phyloP scores from a whole-genome alignment of 2,797 vertebrate species.

The Poecile montanus region DNA sequence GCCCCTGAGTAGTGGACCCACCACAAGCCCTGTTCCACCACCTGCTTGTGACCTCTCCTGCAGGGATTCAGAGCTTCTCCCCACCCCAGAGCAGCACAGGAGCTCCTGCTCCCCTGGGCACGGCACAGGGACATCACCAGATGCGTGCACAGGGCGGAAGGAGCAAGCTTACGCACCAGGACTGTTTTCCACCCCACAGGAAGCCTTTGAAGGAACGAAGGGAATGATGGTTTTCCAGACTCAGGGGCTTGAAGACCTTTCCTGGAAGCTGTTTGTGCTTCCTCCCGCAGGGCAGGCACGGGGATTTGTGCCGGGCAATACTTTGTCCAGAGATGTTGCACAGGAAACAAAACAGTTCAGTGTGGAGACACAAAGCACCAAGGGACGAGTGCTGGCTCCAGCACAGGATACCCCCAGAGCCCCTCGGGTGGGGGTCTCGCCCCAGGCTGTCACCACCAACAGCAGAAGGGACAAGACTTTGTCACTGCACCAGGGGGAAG shows the following conservation, averaged over 20 bases:
- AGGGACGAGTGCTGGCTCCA: background rate
- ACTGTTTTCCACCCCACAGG: background rate
- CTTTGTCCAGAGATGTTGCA: background rate
- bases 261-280: background rate
- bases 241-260: background rate
- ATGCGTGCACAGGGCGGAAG: background rate
- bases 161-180: background rate
- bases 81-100: rapidly evolving
- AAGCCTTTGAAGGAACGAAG: background rate
- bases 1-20: background rate
- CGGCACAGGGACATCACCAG: rapidly evolving
- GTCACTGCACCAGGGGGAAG: background rate
- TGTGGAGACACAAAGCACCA: background rate
- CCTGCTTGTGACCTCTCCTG: background rate
- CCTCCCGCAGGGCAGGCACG: background rate
- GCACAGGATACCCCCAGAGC: background rate
- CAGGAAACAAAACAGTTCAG: slow-evolving; percentile 14
- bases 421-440: background rate
- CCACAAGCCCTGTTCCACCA: rapidly evolving
- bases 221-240: background rate
- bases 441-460: background rate
- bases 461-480: background rate
- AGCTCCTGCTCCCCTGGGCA: background rate
- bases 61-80: rapidly evolving
- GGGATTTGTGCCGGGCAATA: rapidly evolving